Evolutionary conservation across 35 echinoderm and acorn worm species (phyloP), one percentile per base, ranked within the genome.

Genomic region (Ophiothrix spiculata): DNA sequence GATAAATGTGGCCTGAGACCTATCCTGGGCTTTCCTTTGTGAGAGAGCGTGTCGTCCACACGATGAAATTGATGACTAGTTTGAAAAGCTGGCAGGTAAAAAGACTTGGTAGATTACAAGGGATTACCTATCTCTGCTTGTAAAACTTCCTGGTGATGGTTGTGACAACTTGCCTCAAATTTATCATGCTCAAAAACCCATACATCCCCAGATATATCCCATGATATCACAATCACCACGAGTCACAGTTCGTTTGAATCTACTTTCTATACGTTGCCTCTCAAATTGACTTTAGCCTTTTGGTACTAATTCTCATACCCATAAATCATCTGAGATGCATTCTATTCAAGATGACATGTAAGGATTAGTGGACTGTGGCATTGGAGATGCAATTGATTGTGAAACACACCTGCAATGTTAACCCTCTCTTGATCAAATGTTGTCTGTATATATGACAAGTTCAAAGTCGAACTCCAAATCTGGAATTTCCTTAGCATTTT

Each of bases 21-120:
- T n/a, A n/a, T n/a, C n/a, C n/a, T n/a, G n/a, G n/a, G n/a, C n/a
- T n/a, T n/a, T n/a, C n/a, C n/a, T n/a, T n/a, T n/a, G n/a, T n/a
- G n/a, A n/a, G n/a, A n/a, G n/a, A n/a, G n/a, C n/a, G n/a, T n/a
- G n/a, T n/a, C n/a, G n/a, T n/a, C n/a, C n/a, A n/a, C n/a, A n/a
- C n/a, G n/a, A n/a, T n/a, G n/a, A n/a, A 15, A 69, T 6, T 69
- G 60, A 69, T 69, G 60, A 69, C 60, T 69, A 69, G 60, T 69
- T 25, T 15, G 25, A n/a, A n/a, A n/a, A 2, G 25, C 60, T 69
- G 60, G 60, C 25, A 69, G 60, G 60, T 69, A 69, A 69, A n/a
- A 49, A 69, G 60, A 25, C 60, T 25, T 10, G 3, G 60, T n/a
- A 69, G 60, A 69, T 69, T 69, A 15, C 10, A 4, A 15, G 25